Percentiles rank a stretch among this genome's conserved stretches.
Conservation (phyloP, 2,888 invertebrate species). For the Synanthedon myopaeformis region DNA sequence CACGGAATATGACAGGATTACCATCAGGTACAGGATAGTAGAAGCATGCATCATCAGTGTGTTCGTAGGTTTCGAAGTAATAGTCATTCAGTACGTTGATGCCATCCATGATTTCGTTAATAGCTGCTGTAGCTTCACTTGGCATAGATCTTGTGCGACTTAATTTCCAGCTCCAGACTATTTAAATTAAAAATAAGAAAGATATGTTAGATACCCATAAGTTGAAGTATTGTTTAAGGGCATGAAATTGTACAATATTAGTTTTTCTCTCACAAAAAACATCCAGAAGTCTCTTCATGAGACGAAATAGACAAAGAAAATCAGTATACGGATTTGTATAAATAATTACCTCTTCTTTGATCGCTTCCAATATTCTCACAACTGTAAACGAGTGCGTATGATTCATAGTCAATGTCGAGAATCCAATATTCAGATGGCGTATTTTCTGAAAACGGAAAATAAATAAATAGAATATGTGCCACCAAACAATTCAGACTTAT, state of each 20-base stretch:
- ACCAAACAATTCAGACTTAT: too few relatives aligned
- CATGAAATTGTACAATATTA: too few relatives aligned
- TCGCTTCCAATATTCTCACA: slow-evolving; percentile 59
- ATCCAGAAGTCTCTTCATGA: too few relatives aligned
- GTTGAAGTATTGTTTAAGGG: too few relatives aligned
- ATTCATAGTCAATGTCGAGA: slow-evolving; percentile 70
- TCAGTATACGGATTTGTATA: too few relatives aligned
- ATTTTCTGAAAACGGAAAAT: slow-evolving; percentile 18
- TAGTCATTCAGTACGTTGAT: slow-evolving; percentile 18
- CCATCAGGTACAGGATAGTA: slow-evolving; percentile 16
- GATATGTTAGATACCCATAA: too few relatives aligned
- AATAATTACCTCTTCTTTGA: slow-evolving; percentile 35
- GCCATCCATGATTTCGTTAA: slow-evolving; percentile 5
- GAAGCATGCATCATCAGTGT: slow-evolving; percentile 19
- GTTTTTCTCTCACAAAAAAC: too few relatives aligned
- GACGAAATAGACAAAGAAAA: too few relatives aligned
- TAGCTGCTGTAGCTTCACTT: slow-evolving; percentile 3
- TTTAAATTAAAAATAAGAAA: slow-evolving; percentile 33
- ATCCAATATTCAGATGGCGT: slow-evolving; percentile 34
- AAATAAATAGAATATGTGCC: background rate
- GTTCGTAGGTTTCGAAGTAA: slow-evolving; percentile 19
- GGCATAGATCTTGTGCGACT: slow-evolving; percentile 9
- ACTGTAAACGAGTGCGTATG: slow-evolving; percentile 73
- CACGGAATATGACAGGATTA: slow-evolving; percentile 20
- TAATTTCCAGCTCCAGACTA: slow-evolving; percentile 28